A percentile compares a stretch with the other conserved stretches of the same genome.
phyloP scores from a whole-genome alignment of 1,140 invertebrate genomes.

The Drosophila ananassae region DNA sequence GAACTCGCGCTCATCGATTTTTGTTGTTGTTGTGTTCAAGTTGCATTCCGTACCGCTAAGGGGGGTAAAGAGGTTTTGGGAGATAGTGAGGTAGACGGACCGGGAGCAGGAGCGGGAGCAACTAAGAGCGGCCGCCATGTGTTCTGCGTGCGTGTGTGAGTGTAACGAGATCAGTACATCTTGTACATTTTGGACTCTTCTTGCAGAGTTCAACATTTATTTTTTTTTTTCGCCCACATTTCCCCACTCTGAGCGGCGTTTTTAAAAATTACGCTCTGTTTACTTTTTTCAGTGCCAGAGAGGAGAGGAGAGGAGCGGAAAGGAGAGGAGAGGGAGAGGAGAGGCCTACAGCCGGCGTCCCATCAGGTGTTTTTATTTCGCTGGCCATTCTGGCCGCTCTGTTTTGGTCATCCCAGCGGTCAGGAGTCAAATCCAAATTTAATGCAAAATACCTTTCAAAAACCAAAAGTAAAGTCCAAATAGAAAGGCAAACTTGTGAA shows the following conservation, averaged over 20 bases:
- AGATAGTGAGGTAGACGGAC: conserved; percentile 23
- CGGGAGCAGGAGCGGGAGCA: conserved; percentile 66
- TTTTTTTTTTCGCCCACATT: conserved; percentile 51
- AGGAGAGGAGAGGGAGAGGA: conserved; percentile 28
- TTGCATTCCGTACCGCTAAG: conserved; percentile 35
- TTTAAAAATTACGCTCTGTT: conserved; percentile 80
- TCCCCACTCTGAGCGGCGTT: conserved; percentile 78
- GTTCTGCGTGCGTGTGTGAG: conserved; percentile 68
- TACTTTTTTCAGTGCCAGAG: conserved; percentile 65
- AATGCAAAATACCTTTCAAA: background rate
- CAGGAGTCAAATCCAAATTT: conserved; percentile 19
- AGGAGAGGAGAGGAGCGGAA: conserved; percentile 22
- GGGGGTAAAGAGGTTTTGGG: conserved; percentile 15
- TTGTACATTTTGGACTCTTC: conserved; percentile 67
- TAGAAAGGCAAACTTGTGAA: conserved; percentile 7
- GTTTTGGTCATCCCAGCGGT: conserved; percentile 62
- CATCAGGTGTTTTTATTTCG: conserved; percentile 48
- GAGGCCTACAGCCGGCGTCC: conserved; percentile 45
- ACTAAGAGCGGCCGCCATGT: conserved; percentile 73
- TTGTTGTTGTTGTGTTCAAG: conserved; percentile 14
- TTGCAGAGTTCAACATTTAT: conserved; percentile 77
- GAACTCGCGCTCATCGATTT: conserved; percentile 65
- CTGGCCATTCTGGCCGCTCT: conserved; percentile 42
- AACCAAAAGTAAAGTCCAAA: conserved; percentile 6
- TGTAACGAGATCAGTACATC: conserved; percentile 76